A percentile compares a stretch with the other conserved stretches of the same genome.
These are phyloP conservation scores for Redunca redunca DNA, from an alignment of 2,113 vertebrate genomes.

Conservation along the genomic window DNA sequence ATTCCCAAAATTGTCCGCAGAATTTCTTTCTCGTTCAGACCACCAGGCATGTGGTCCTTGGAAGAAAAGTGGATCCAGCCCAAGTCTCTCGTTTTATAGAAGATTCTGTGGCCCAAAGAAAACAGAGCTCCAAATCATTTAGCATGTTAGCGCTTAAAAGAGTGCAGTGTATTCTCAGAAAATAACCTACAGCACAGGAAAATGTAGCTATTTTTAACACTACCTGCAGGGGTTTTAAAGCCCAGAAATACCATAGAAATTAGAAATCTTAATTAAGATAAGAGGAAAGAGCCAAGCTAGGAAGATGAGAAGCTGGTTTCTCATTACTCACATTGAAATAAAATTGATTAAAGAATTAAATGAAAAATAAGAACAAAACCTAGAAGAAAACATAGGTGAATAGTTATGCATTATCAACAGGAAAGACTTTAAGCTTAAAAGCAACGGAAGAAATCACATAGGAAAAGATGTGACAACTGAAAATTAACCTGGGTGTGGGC, in stretches of 20 bases:
- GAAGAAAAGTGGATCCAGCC: background rate
- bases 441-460: background rate
- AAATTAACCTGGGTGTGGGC: background rate
- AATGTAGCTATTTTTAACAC: background rate
- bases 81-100: background rate
- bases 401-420: background rate
- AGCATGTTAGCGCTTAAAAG: background rate
- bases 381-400: background rate
- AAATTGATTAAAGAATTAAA: slow-evolving; percentile 1
- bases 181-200: background rate
- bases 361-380: background rate
- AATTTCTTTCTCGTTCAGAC: background rate
- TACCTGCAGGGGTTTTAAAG: background rate
- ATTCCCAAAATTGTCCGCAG: background rate
- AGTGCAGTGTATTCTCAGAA: background rate
- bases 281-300: background rate
- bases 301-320: background rate
- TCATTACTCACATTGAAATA: background rate
- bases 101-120: background rate
- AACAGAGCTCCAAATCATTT: background rate
- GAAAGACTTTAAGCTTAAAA: background rate
- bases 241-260: background rate
- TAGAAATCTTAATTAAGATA: background rate
- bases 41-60: background rate
- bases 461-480: background rate